Conservation (phyloP, 2,113 vertebrate species). For the Perca flavescens region DNA sequence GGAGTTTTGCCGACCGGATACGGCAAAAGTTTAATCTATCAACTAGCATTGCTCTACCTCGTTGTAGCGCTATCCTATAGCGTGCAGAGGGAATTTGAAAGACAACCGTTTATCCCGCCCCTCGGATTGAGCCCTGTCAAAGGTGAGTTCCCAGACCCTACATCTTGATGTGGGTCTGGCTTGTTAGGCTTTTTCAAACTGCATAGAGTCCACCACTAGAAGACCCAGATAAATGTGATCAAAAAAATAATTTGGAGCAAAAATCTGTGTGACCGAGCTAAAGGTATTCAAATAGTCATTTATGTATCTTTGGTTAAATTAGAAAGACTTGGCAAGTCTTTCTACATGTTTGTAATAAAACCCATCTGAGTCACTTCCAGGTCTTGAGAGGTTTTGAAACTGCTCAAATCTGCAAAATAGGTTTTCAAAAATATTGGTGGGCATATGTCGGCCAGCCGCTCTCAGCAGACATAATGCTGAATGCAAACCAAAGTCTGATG, state of each 20-base stretch:
- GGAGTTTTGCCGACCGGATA: no score
- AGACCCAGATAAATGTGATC: neutral
- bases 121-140: no score
- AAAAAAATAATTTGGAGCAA: neutral
- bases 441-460: neutral
- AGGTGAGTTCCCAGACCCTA: no score
- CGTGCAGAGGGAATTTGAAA: no score
- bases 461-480: neutral
- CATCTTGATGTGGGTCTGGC: no score
- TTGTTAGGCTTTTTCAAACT: neutral
- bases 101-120: no score
- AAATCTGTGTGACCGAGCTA: neutral
- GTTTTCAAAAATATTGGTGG: neutral
- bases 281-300: neutral
- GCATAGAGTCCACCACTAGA: neutral
- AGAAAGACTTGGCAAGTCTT: neutral
- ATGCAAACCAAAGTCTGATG: neutral
- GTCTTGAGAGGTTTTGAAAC: neutral
- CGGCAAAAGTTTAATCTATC: no score
- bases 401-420: neutral
- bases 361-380: neutral
- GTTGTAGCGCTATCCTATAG: no score
- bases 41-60: no score
- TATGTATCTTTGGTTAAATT: neutral
- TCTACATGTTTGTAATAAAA: neutral